phyloP scores from a whole-genome alignment of 2,113 vertebrate species.

The Alouatta palliata region DNA sequence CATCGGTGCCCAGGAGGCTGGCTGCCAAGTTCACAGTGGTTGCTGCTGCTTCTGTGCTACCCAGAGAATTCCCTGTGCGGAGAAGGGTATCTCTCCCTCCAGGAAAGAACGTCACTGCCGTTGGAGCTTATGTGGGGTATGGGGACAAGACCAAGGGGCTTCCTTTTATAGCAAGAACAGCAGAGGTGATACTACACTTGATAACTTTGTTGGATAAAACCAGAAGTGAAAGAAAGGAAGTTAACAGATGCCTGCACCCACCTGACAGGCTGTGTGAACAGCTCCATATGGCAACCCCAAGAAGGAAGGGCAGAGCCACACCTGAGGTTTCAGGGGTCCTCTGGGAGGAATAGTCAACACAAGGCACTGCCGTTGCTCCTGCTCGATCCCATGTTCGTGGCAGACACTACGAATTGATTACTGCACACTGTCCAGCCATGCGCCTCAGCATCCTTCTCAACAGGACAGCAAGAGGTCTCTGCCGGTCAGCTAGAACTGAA shows the following conservation, averaged over 20 bases:
- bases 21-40: neutral
- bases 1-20: neutral
- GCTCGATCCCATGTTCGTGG: fast-evolving
- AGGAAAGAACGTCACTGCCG: neutral
- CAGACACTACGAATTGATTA: fast-evolving
- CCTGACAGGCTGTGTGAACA: neutral
- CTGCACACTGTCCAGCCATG: fast-evolving
- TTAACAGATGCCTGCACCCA: neutral
- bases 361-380: fast-evolving
- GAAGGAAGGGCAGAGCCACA: neutral
- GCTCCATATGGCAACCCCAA: fast-evolving
- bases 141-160: neutral
- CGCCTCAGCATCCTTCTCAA: neutral
- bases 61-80: neutral
- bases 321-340: neutral
- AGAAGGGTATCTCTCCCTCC: neutral
- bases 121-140: neutral
- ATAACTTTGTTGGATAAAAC: neutral
- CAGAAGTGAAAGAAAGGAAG: neutral
- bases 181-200: neutral
- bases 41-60: neutral
- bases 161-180: neutral
- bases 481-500: neutral
- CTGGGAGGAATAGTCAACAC: fast-evolving
- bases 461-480: neutral